These are phyloP conservation scores for Serranus cabrilla DNA, from an alignment of 2,797 vertebrate genomes.

Conservation along the genomic window DNA sequence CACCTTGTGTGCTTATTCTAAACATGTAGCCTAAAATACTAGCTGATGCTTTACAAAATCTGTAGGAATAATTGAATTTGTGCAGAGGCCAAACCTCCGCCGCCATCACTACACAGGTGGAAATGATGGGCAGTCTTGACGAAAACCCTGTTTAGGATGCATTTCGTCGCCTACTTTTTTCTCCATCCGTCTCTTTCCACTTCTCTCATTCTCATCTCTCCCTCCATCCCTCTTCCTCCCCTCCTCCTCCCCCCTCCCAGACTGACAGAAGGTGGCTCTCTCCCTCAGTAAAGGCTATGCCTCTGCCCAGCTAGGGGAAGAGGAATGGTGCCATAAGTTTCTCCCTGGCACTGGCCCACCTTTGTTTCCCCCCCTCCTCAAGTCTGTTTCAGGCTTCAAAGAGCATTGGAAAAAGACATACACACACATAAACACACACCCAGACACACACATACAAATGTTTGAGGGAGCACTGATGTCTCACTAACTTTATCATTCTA, in stretches of 20 bases:
- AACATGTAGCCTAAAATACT: conserved; percentile 6
- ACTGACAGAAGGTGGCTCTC: conserved; percentile 81
- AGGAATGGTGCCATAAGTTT: conserved; percentile 89
- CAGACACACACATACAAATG: conserved; percentile 57
- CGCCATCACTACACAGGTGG: conserved; percentile 18
- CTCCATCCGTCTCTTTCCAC: conserved; percentile 37
- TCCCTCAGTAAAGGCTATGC: conserved; percentile 86
- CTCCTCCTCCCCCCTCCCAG: conserved; percentile 15
- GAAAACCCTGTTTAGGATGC: conserved; percentile 26
- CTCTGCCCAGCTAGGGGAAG: conserved; percentile 84
- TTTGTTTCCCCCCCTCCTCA: conserved; percentile 86
- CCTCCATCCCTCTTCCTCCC: background rate
- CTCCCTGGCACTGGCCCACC: conserved; percentile 88
- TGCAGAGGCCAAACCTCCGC: conserved; percentile 1
- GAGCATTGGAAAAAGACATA: conserved; percentile 83
- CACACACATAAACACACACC: conserved; percentile 59
- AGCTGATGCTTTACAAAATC: background rate
- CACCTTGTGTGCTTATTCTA: conserved; percentile 13
- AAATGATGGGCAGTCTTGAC: conserved; percentile 33
- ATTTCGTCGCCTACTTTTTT: conserved; percentile 11
- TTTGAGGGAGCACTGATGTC: conserved; percentile 85
- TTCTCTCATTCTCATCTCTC: conserved; percentile 31
- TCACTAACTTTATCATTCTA: conserved; percentile 89
- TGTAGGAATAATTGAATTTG: background rate
- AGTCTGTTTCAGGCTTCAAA: conserved; percentile 89